Base-by-base conservation (phyloP, 2,797 vertebrate species). In the Melanotaenia pygmaea region DNA sequence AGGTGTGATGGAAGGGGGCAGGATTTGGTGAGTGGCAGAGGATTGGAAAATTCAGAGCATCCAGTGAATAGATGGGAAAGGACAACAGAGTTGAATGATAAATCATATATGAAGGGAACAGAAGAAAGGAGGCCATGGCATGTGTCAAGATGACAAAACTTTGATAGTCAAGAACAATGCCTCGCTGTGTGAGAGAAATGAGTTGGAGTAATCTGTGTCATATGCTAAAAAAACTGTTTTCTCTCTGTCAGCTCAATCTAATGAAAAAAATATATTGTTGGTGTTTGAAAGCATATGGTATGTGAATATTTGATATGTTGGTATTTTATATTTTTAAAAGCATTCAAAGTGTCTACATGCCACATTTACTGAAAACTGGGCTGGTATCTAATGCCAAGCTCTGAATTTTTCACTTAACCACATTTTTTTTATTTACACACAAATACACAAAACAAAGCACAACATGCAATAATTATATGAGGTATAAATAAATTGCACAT, bases 161-260 rank as follows among this genome's bases (percentile, higher is more conserved):
- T 69, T 74, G 22, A 50, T 63, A 38, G 62, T 14, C 0, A 0
- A 65, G 32, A 72, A 50, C 24, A 65, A 30, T 37, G 22, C 11
- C 53, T 12, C 38, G 13, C 13, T 50, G 12, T 63, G 59, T 24
- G 34, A 4, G 26, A 26, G 50, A 13, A 0, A 56, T 28, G 24
- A n/a, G 51, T 5, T 24, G 50, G 18, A 66, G 24, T 4, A 38
- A 56, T 28, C 35, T 40, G 63, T 18, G 0, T 30, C 51, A 51
- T 20, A n/a, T 22, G 47, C 8, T 51, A 30, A n/a, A 51, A 20
- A 38, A 56, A 56, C 26, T 63, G 47, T 64, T 79, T 76, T 20
- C 47, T 51, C 14, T 47, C 18, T 20, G 45, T 5, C 18, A 9
- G 45, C 47, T n/a, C 47, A 22, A n/a, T 11, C 47, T 51, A 20